Base-by-base conservation (phyloP, 2,888 invertebrate species). In the Conops quadrifasciatus region DNA sequence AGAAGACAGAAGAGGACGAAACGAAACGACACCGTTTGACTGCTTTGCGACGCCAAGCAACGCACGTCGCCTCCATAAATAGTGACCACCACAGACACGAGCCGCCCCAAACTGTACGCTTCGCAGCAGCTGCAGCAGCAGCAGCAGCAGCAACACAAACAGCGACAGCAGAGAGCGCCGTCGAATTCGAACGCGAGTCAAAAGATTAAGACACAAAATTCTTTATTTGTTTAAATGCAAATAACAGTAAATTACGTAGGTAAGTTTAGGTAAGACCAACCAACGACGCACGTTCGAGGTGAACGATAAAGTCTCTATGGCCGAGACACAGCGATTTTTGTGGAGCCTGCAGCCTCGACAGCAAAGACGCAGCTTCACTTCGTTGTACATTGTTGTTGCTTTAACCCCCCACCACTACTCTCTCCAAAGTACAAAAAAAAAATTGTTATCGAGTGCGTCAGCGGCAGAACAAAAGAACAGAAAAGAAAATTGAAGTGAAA, bases 171-270 rank as follows among this genome's bases (percentile, higher is more conserved):
- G 21, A 30, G 19, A 47, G 58, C 21, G 15, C 62, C 64, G 70
- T 53, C 69, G 74, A 70, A 75, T 73, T 74, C 73, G 70, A 73
- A 76, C 75, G 76, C 78, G 77, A 80, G 79, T 81, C 81, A 79
- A 80, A 82, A 83, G 84, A 84, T 84, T 85, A 84, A 84, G 84
- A 84, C 84, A 81, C 85, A 81, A 85, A 82, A 83, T 84, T 85
- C 83, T 84, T 84, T 84, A 84, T 84, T 82, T 83, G 82, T 83
- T 82, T 80, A 84, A 83, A 82, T 77, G 84, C 82, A 85, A 84
- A 84, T 84, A 84, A 84, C 85, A 84, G 83, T 84, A 84, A 84
- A 84, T 84, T 85, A 85, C 83, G 82, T 75, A 82, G 80, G 75
- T 82, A 80, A 80, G 79, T 53, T 45, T 59, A 24, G 56, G 2